phyloP scores from a whole-genome alignment of 2,113 vertebrate genomes.

The Rhadina sibilatrix region DNA sequence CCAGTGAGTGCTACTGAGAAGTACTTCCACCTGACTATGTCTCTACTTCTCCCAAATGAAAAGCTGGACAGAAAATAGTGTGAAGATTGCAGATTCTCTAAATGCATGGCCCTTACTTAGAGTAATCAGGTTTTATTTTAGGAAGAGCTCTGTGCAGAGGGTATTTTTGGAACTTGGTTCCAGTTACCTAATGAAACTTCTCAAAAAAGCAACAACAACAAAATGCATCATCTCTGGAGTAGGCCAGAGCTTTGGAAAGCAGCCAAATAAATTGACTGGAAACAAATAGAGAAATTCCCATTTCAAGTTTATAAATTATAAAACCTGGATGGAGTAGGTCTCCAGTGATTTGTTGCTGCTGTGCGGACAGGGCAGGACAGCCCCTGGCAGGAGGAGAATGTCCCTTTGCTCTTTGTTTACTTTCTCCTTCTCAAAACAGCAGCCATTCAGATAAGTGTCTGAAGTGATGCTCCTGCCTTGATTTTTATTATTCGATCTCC shows the following conservation, averaged over 20 bases:
- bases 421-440: neutral
- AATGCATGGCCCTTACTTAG: neutral
- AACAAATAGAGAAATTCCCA: neutral
- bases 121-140: neutral
- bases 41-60: neutral
- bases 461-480: neutral
- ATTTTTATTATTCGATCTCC: neutral
- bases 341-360: neutral
- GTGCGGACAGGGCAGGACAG: neutral
- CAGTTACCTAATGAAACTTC: conserved; percentile 8
- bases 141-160: neutral
- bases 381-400: neutral
- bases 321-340: neutral
- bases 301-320: neutral
- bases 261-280: neutral
- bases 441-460: neutral
- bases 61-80: neutral
- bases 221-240: neutral
- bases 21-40: neutral
- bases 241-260: neutral
- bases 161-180: neutral
- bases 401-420: neutral
- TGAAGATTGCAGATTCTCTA: neutral
- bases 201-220: neutral
- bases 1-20: neutral